Evolutionary conservation across 2,888 invertebrate genomes (phyloP), one percentile per base, ranked within the genome.

Genomic region (Dastarcus helophoroides): DNA sequence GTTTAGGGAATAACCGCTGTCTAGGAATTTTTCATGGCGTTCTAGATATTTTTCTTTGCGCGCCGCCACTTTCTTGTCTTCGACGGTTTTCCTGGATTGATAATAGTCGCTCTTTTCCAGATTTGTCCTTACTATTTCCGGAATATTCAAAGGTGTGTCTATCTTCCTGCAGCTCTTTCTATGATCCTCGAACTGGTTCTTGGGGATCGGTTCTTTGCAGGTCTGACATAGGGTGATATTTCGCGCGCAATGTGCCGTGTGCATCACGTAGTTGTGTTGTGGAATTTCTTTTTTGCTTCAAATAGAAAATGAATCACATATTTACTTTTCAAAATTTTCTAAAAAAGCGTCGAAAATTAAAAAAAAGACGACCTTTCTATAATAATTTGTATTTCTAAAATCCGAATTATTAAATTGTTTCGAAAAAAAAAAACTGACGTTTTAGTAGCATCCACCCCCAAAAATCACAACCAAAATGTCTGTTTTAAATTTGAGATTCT

Each of bases 221-320:
- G 68, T 66, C 1, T 69, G 65, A 46, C 81, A 81, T 27, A 77
- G 52, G 2, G 68, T 61, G 28, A 80, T 71, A 57, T 79, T 78
- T 21, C 79, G 62, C 0, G 69, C 67, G 50, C 81, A 81, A 58
- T 80, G 78, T 38, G 75, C 69, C 11, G 68, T 68, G 59, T 81
- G 81, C 58, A 75, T 76, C 2, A 73, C 69, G 63, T 73, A 79
- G 58, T 81, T 81, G 29, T 58, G 63, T 4, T 67, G 62, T 0
- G 78, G 75, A 30, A 81, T 75, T 46, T 79, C 75, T 24, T 72
- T 68, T 53, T 79, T 77, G 58, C 79, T 79, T 63, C 8, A 60
- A 59, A 33, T 36, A 32, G 36, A 38, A 38, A 35, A 35, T 35
- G 32, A 17, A 29, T 35, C 14, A 30, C 23, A 35, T 16, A 13